Evolutionary conservation across 2,888 invertebrate species (phyloP).

Genomic region (Cantharis rufa): DNA sequence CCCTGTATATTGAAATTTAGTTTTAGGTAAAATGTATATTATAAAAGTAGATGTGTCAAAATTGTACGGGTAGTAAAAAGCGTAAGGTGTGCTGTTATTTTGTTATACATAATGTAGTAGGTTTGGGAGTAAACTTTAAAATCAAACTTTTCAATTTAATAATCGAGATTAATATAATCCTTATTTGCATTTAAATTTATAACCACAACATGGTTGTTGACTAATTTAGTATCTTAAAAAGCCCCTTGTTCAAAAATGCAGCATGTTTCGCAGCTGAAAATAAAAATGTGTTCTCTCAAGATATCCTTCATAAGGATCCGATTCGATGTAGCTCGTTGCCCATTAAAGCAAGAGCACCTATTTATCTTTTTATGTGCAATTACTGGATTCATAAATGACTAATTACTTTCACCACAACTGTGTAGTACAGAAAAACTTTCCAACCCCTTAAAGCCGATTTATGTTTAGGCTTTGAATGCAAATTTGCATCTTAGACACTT

Average conservation of each 20-base stretch:
- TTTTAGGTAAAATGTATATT: not conserved
- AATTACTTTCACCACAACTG: conserved; percentile 53
- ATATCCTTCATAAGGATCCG: conserved; percentile 41
- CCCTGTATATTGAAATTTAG: not conserved
- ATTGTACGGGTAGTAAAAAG: not conserved
- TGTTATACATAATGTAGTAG: not conserved
- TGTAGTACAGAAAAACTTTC: conserved; percentile 47
- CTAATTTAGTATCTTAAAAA: conserved; percentile 52
- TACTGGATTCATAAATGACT: conserved; percentile 57
- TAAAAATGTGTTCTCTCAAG: conserved; percentile 38
- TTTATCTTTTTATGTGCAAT: conserved; percentile 58
- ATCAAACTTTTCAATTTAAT: conserved; percentile 47
- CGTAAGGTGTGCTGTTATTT: not conserved
- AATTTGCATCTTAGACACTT: conserved; percentile 42
- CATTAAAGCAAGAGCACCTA: conserved; percentile 53
- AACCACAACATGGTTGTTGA: conserved; percentile 45
- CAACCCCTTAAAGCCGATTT: conserved; percentile 50
- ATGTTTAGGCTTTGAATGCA: conserved; percentile 44
- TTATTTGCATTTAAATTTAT: conserved; percentile 52
- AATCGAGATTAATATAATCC: conserved; percentile 51
- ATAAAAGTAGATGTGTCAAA: not conserved
- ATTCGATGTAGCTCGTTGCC: conserved; percentile 40
- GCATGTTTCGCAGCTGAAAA: conserved; percentile 34
- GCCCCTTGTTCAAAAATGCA: conserved; percentile 44
- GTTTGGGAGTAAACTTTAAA: conserved; percentile 7